phyloP scores from a whole-genome alignment of 2,797 vertebrate species.

The Lophius americanus region DNA sequence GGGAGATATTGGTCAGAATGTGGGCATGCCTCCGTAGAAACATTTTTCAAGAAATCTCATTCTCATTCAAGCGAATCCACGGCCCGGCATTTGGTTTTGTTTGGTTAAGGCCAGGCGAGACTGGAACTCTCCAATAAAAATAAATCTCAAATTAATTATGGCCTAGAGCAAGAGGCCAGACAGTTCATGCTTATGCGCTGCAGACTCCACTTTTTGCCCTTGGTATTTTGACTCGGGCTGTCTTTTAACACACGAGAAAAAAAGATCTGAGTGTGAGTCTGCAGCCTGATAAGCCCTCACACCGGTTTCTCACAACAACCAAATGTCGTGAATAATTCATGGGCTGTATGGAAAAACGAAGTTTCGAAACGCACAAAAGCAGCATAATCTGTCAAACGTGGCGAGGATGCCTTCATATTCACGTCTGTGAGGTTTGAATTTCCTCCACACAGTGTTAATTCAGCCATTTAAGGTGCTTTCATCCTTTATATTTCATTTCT shows the following conservation, averaged over 20 bases:
- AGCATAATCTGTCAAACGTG: too few species aligned
- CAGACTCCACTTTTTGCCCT: conserved; percentile 85
- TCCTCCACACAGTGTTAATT: too few species aligned
- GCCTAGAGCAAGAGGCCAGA: conserved; percentile 95
- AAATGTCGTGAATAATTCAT: too few species aligned
- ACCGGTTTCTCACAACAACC: too few species aligned
- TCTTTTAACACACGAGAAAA: conserved; percentile 73
- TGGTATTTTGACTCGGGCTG: conserved; percentile 74
- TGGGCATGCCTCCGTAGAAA: conserved; percentile 87
- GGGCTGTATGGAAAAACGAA: too few species aligned
- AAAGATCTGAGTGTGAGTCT: conserved; percentile 66
- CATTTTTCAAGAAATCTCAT: conserved; percentile 88
- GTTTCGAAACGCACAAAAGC: too few species aligned
- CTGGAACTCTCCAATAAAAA: conserved; percentile 98
- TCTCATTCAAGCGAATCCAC: conserved; percentile 91
- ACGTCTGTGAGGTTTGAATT: too few species aligned
- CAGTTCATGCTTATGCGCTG: conserved; percentile 87
- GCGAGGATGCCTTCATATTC: too few species aligned
- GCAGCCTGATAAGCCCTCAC: conserved; percentile 56
- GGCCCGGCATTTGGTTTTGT: conserved; percentile 92
- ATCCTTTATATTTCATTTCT: conserved; percentile 2
- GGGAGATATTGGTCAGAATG: conserved; percentile 80
- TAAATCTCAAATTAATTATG: conserved; percentile 99
- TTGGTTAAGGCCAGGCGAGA: conserved; percentile 98
- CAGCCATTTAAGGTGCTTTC: background rate